phyloP scores from a whole-genome alignment of 2,113 vertebrate species.

The Solea senegalensis region DNA sequence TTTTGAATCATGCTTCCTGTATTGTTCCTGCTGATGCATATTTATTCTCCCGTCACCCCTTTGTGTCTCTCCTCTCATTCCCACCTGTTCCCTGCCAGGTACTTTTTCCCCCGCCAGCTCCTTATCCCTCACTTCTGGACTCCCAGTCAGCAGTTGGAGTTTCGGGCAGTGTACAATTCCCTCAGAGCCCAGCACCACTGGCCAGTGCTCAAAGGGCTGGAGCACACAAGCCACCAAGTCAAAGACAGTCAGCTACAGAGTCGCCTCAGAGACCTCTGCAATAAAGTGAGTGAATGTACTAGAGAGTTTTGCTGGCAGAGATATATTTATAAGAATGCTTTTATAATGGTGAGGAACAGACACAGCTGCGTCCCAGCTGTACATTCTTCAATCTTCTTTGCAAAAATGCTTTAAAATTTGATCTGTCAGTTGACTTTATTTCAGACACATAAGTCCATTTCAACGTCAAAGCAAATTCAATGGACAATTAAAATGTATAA shows the following conservation, averaged over 20 bases:
- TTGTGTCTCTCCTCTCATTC: background rate
- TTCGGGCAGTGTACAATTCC: slow-evolving; percentile 82
- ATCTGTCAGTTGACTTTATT: no score
- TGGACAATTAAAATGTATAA: no score
- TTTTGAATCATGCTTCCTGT: background rate
- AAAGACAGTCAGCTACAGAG: slow-evolving; percentile 69
- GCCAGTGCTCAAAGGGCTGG: slow-evolving; percentile 77
- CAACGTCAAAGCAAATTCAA: no score
- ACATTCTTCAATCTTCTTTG: no score
- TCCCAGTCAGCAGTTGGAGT: slow-evolving; percentile 85
- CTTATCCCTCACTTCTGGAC: slow-evolving; percentile 93
- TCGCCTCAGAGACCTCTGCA: slow-evolving; percentile 81
- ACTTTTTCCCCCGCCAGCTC: slow-evolving; percentile 91
- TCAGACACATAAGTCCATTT: no score
- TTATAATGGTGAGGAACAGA: no score
- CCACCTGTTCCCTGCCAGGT: slow-evolving; percentile 79
- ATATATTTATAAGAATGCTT: no score
- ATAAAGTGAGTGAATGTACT: slow-evolving; percentile 74
- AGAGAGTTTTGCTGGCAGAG: no score
- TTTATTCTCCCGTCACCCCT: slow-evolving; percentile 5
- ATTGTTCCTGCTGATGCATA: background rate
- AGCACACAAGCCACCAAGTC: slow-evolving; percentile 50
- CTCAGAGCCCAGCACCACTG: slow-evolving; percentile 73
- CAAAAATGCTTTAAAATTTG: no score
- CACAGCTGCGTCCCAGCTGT: no score